Percentiles rank a stretch among this genome's conserved stretches.
Evolutionary conservation across 1,140 invertebrate species (phyloP).

Genomic region (Subanguina moxae): DNA sequence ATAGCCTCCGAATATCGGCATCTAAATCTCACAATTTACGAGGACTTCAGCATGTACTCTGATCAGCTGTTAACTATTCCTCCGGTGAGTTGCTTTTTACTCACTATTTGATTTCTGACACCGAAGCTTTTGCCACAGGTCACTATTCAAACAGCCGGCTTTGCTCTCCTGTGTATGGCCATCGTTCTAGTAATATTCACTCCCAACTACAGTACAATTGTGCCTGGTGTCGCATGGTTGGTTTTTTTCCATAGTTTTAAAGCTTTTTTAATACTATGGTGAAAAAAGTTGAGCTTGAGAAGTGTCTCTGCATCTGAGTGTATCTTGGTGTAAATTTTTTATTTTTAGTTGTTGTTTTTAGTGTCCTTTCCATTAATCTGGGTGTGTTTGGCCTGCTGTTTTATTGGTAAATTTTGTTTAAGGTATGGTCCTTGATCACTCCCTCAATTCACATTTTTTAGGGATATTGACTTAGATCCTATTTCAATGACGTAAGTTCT

Average conservation of each 20-base stretch:
- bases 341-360: too few relatives aligned
- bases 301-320: too few relatives aligned
- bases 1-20: constrained; percentile 53
- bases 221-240: constrained; percentile 56
- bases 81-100: not conserved
- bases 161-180: constrained; percentile 61
- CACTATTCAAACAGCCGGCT: constrained; percentile 56
- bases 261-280: too few relatives aligned
- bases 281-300: too few relatives aligned
- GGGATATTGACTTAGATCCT: constrained; percentile 62
- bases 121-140: constrained; percentile 52
- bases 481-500: constrained; percentile 61
- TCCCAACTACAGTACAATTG: constrained; percentile 60
- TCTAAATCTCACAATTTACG: constrained; percentile 56
- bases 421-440: too few relatives aligned
- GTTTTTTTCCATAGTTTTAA: too few relatives aligned
- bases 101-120: constrained; percentile 57
- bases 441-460: too few relatives aligned
- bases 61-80: constrained; percentile 44
- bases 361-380: constrained; percentile 60
- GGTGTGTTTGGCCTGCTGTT: constrained; percentile 61
- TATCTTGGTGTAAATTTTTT: too few relatives aligned
- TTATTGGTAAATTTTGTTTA: constrained; percentile 44
- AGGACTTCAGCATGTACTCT: constrained; percentile 59
- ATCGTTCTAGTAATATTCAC: constrained; percentile 61